phyloP scores from a whole-genome alignment of 2,888 invertebrate species.

The Hedya salicella region DNA sequence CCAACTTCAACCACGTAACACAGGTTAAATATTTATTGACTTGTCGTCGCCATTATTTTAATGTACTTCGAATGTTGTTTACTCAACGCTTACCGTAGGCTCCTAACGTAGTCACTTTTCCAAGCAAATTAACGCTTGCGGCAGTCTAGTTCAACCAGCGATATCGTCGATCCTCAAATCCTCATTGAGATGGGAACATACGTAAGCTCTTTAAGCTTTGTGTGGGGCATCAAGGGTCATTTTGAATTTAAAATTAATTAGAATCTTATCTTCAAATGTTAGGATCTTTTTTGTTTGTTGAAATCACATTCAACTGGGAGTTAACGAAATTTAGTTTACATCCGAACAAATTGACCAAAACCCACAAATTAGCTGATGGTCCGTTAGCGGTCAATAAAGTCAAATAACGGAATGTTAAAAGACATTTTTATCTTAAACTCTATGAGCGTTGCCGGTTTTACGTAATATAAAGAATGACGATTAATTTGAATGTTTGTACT shows the following conservation, averaged over 20 bases:
- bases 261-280: not conserved
- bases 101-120: slow-evolving; percentile 7
- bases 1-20: slow-evolving; percentile 21
- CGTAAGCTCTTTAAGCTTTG: not conserved
- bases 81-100: slow-evolving; percentile 11
- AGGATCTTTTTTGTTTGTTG: not conserved
- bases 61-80: slow-evolving; percentile 13
- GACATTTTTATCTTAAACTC: slow-evolving; percentile 31
- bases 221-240: not conserved
- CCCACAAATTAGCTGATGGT: slow-evolving; percentile 31
- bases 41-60: slow-evolving; percentile 19
- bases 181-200: not conserved
- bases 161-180: not conserved
- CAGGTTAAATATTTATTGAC: slow-evolving; percentile 32
- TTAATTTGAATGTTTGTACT: not conserved
- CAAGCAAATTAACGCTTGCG: not conserved
- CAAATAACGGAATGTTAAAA: slow-evolving; percentile 31
- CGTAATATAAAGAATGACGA: slow-evolving; percentile 1
- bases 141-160: not conserved
- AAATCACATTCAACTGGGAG: not conserved
- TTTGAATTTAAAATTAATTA: not conserved
- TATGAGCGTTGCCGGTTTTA: slow-evolving; percentile 16
- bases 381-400: slow-evolving; percentile 36
- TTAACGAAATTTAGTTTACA: slow-evolving; percentile 33
- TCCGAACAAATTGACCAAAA: slow-evolving; percentile 24